These are phyloP conservation scores for Calephelis perditalis DNA, from an alignment of 2,888 invertebrate species.

Conservation along the genomic window DNA sequence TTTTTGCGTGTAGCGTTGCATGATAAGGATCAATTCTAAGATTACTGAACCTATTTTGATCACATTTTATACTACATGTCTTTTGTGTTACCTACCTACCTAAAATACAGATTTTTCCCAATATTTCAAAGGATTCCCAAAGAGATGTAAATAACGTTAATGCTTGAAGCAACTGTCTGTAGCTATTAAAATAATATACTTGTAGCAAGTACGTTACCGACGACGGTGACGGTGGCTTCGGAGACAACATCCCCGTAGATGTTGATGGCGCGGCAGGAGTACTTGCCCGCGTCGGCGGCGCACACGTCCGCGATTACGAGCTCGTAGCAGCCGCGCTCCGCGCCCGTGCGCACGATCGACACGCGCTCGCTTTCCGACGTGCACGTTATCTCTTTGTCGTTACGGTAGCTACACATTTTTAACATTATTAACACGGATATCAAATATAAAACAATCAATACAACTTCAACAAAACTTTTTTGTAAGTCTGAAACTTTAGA, in stretches of 20 bases:
- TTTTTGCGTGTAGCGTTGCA: too few species aligned
- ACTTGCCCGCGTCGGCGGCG: conserved; percentile 87
- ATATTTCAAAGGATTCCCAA: too few species aligned
- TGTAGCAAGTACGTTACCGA: conserved; percentile 69
- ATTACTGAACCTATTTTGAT: too few species aligned
- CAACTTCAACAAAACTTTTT: too few species aligned
- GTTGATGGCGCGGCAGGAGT: conserved; percentile 91
- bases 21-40: too few species aligned
- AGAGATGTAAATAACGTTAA: too few species aligned
- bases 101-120: too few species aligned
- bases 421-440: background rate
- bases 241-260: conserved; percentile 87
- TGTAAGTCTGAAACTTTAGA: too few species aligned
- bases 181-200: conserved; percentile 23
- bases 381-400: conserved; percentile 84
- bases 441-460: too few species aligned
- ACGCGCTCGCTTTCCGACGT: conserved; percentile 82
- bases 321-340: conserved; percentile 91
- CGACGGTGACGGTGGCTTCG: conserved; percentile 87
- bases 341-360: conserved; percentile 84
- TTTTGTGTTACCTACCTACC: too few species aligned
- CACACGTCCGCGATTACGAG: conserved; percentile 90
- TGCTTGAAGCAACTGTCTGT: too few species aligned
- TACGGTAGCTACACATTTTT: conserved; percentile 84
- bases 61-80: too few species aligned